A percentile compares a stretch with the other conserved stretches of the same genome.
Conservation (phyloP, 2,113 vertebrate genomes). For the Eolophus roseicapilla region DNA sequence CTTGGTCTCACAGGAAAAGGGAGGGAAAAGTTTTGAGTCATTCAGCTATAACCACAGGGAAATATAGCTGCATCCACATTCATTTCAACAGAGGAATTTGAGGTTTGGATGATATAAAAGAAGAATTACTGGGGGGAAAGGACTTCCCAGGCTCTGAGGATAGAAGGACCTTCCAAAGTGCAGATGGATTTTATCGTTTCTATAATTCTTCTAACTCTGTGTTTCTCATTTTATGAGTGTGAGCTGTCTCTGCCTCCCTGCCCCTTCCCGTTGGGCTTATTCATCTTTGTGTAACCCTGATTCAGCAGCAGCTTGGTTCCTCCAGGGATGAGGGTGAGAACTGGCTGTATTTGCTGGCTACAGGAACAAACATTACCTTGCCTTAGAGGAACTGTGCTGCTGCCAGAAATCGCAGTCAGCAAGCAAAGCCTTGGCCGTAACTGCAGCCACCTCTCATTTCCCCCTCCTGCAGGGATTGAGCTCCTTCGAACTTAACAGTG, state of each 20-base stretch:
- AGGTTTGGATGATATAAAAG: constrained; percentile 35
- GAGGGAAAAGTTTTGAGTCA: constrained; percentile 15
- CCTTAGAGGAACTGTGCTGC: constrained; percentile 2
- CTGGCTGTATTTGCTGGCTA: constrained; percentile 13
- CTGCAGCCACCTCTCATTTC: neutral
- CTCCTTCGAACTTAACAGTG: neutral
- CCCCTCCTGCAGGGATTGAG: neutral
- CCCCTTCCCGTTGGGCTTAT: constrained; percentile 13
- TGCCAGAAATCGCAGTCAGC: neutral
- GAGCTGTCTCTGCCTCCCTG: constrained; percentile 30
- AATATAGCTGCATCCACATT: constrained; percentile 17
- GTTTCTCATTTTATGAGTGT: constrained; percentile 34
- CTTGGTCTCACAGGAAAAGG: constrained; percentile 18
- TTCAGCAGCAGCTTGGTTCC: neutral
- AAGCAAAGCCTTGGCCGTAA: neutral
- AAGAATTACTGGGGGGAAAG: constrained; percentile 19
- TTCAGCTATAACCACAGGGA: constrained; percentile 11
- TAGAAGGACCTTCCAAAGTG: neutral
- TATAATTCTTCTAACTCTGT: constrained; percentile 25
- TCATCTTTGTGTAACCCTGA: neutral
- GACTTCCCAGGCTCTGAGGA: constrained; percentile 26
- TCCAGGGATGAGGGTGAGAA: neutral
- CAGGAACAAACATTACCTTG: constrained; percentile 12
- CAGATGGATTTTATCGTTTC: constrained; percentile 26
- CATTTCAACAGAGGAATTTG: constrained; percentile 51